A percentile compares a stretch with the other conserved stretches of the same genome.
These are phyloP conservation scores for Xyrauchen texanus DNA, from an alignment of 2,113 vertebrate genomes.

Conservation along the genomic window DNA sequence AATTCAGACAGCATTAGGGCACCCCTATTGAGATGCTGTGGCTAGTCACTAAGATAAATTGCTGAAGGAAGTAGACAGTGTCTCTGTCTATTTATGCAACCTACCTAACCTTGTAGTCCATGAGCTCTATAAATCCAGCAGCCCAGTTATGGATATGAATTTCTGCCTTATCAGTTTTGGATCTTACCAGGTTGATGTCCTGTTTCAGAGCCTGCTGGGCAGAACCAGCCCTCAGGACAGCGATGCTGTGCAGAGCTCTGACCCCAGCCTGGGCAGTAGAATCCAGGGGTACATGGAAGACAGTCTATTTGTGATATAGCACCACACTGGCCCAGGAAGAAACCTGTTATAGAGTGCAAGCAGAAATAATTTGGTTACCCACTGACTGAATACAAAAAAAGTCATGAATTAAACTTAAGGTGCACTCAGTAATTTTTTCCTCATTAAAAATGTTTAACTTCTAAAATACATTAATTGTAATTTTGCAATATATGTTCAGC, in stretches of 20 bases:
- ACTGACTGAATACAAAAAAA: not conserved
- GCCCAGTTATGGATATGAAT: not conserved
- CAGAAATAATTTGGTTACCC: conserved; percentile 1
- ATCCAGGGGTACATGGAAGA: conserved; percentile 78
- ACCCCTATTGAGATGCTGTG: conserved; percentile 4
- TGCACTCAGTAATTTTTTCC: no score
- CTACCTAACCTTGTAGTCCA: no score
- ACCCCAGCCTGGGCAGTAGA: conserved; percentile 80
- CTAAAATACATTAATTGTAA: no score
- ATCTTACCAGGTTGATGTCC: conserved; percentile 76
- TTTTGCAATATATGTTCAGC: no score
- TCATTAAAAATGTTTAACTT: no score
- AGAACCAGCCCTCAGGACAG: conserved; percentile 85
- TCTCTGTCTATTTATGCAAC: conserved; percentile 1
- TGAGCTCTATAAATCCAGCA: no score
- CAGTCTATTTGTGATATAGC: conserved; percentile 76
- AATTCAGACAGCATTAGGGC: conserved; percentile 19
- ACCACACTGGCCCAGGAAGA: conserved; percentile 72
- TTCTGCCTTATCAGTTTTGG: not conserved
- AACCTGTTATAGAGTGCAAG: conserved; percentile 71
- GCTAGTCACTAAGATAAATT: conserved; percentile 16
- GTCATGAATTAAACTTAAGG: no score
- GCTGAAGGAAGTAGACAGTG: not conserved
- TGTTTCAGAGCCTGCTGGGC: conserved; percentile 77
- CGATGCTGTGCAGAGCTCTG: conserved; percentile 72